phyloP scores from a whole-genome alignment of 2,888 invertebrate species.

The Cremastinae sp. region DNA sequence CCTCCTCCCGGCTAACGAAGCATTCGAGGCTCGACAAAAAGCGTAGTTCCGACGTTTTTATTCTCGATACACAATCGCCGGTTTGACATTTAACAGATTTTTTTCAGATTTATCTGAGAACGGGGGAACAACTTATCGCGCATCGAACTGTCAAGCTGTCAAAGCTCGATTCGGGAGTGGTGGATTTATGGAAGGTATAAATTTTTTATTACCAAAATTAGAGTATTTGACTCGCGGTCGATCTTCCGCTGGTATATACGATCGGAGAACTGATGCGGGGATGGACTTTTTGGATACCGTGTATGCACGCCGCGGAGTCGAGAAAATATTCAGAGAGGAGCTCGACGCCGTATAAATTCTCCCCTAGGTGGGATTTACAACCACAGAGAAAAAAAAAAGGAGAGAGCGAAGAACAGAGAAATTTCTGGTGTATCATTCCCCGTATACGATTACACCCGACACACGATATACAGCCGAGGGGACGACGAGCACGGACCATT shows the following conservation, averaged over 20 bases:
- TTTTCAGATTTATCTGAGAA: no score
- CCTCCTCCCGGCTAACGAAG: constrained; percentile 18
- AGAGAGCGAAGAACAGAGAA: constrained; percentile 48
- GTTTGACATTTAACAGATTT: no score
- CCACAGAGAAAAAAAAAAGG: constrained; percentile 9
- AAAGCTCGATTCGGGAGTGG: no score
- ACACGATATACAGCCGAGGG: constrained; percentile 33
- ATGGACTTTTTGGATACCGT: background rate
- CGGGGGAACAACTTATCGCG: no score
- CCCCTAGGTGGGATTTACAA: constrained; percentile 38
- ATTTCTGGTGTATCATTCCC: constrained; percentile 61
- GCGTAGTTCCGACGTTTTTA: no score
- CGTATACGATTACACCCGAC: constrained; percentile 54
- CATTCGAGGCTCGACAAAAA: constrained; percentile 6
- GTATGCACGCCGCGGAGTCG: constrained; percentile 27
- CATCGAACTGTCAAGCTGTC: no score
- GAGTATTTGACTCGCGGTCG: no score
- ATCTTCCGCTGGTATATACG: no score
- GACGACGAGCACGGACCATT: constrained; percentile 40
- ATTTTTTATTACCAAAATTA: no score
- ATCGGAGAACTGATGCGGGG: no score
- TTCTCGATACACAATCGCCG: no score
- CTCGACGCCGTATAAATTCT: constrained; percentile 28
- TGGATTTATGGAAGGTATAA: no score
- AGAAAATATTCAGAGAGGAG: constrained; percentile 15